phyloP scores from a whole-genome alignment of 1,140 invertebrate species.

The Geopemphigus sp. region DNA sequence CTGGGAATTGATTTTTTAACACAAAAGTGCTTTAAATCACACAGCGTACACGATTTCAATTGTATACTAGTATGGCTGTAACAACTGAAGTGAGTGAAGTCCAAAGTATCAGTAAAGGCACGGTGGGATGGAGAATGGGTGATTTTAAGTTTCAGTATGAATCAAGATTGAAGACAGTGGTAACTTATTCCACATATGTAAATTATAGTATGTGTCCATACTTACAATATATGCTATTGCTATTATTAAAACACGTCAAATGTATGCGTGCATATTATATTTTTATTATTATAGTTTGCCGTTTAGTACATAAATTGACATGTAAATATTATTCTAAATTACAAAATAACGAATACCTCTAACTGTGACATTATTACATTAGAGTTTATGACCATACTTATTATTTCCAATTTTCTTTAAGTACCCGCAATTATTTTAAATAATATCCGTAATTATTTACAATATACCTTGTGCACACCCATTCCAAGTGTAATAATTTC shows the following conservation, averaged over 20 bases:
- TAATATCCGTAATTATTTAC: not conserved
- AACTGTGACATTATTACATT: not conserved
- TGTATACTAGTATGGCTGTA: too few species aligned
- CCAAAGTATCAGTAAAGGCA: too few species aligned
- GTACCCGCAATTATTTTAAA: not conserved
- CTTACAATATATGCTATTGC: not conserved
- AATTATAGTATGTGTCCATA: too few species aligned
- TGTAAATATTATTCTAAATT: not conserved
- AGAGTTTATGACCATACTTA: not conserved
- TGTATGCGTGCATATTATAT: not conserved
- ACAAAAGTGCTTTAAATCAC: not conserved
- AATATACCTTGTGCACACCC: not conserved
- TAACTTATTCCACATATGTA: too few species aligned
- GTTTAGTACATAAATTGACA: not conserved
- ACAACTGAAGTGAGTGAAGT: too few species aligned
- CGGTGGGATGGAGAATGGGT: too few species aligned
- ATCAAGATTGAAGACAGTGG: not conserved
- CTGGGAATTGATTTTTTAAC: not conserved
- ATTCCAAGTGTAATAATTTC: not conserved
- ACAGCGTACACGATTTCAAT: not conserved
- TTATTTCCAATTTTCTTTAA: not conserved
- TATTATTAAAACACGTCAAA: not conserved
- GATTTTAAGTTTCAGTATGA: constrained; percentile 14
- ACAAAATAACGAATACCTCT: not conserved
- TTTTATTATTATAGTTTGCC: not conserved